phyloP scores from a whole-genome alignment of 2,797 vertebrate species.

The Prionace glauca region DNA sequence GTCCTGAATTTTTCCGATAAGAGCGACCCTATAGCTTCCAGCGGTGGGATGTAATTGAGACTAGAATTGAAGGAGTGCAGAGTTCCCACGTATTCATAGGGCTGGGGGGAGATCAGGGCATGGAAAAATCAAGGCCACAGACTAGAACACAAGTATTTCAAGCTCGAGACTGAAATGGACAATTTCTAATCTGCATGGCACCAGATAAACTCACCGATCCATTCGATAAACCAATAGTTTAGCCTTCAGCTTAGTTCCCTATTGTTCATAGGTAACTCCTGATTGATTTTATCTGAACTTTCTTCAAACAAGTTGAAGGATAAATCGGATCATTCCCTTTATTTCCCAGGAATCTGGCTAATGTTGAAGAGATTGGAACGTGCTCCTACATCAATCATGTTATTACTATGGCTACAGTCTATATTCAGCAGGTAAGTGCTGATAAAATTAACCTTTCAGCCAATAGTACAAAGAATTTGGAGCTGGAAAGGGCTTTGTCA shows the following conservation, averaged over 20 bases:
- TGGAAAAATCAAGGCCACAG: not conserved
- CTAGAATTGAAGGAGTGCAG: not conserved
- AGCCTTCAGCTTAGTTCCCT: not conserved
- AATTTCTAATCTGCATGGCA: not conserved
- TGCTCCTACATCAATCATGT: constrained; percentile 97
- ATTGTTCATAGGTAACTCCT: not conserved
- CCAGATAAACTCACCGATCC: not conserved
- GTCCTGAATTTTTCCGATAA: no score
- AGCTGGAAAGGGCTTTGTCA: not conserved
- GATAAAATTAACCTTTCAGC: constrained; percentile 26
- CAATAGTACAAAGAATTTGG: not conserved
- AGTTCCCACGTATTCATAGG: not conserved
- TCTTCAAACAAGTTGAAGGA: not conserved
- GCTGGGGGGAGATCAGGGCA: not conserved
- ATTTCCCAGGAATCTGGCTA: constrained; percentile 80
- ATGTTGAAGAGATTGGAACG: constrained; percentile 93
- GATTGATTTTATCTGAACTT: not conserved
- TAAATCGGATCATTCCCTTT: constrained; percentile 37
- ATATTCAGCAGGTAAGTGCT: constrained; percentile 84
- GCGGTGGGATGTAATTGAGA: not conserved
- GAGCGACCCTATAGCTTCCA: not conserved
- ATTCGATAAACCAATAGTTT: not conserved
- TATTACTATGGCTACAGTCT: constrained; percentile 94
- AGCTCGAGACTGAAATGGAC: not conserved
- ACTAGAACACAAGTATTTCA: not conserved